Evolutionary conservation across 2,888 invertebrate species (phyloP).

Genomic region (Drosophila ustulata): DNA sequence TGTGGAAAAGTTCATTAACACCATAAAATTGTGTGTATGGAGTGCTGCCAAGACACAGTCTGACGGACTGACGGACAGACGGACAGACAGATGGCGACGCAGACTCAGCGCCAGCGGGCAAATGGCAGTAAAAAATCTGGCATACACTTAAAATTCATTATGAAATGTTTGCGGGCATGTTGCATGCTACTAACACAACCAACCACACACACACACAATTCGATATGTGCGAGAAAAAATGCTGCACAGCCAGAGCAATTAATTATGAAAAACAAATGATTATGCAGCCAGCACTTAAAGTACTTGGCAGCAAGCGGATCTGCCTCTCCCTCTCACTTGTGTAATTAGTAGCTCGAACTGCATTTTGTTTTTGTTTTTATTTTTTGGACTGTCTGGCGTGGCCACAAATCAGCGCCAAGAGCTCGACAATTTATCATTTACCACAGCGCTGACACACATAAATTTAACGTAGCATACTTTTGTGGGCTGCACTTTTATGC

Average conservation of each 20-base stretch:
- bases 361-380: conserved; percentile 9
- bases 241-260: conserved; percentile 68
- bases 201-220: conserved; percentile 19
- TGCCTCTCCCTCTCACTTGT: conserved; percentile 22
- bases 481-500: conserved; percentile 51
- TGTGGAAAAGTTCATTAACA: conserved; percentile 75
- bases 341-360: conserved; percentile 60
- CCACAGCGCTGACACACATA: conserved; percentile 69
- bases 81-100: conserved; percentile 22
- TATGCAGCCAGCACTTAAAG: conserved; percentile 67
- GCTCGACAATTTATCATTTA: conserved; percentile 57
- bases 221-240: conserved; percentile 30
- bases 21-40: conserved; percentile 66
- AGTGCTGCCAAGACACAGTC: conserved; percentile 54
- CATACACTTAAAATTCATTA: conserved; percentile 78
- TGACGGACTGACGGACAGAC: conserved; percentile 43
- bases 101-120: conserved; percentile 49
- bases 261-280: conserved; percentile 76
- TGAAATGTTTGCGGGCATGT: conserved; percentile 70
- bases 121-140: conserved; percentile 57
- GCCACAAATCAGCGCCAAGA: conserved; percentile 70
- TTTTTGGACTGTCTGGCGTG: conserved; percentile 12
- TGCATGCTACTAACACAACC: conserved; percentile 31
- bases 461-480: conserved; percentile 71
- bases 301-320: conserved; percentile 18